These are phyloP conservation scores for Dendrocopos noguchii DNA, from an alignment of 2,113 vertebrate genomes.

Conservation along the genomic window DNA sequence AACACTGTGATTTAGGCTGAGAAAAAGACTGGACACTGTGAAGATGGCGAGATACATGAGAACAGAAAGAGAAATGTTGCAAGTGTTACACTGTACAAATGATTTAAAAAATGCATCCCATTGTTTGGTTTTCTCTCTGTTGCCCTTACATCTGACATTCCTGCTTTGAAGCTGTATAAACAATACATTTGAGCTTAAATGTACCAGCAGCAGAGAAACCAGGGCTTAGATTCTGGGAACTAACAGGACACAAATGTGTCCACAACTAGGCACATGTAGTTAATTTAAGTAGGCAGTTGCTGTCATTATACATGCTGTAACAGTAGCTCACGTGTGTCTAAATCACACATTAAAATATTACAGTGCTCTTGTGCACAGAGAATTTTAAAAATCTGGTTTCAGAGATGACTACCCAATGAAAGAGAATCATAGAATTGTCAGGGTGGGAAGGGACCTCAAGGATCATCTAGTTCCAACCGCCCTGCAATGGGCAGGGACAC, in stretches of 20 bases:
- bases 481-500: too few relatives aligned
- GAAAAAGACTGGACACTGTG: constrained; percentile 26
- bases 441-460: too few relatives aligned
- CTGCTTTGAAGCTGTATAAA: constrained; percentile 26
- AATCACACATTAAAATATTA: background rate
- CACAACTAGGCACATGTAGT: background rate
- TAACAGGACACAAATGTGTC: background rate
- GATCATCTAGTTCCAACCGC: too few relatives aligned
- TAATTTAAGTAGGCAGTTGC: background rate
- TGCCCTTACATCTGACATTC: constrained; percentile 15
- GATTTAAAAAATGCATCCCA: background rate
- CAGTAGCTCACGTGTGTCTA: background rate
- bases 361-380: background rate
- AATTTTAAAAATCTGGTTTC: background rate
- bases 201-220: background rate
- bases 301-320: background rate
- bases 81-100: constrained; percentile 6
- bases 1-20: background rate
- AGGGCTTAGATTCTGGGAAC: background rate
- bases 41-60: background rate
- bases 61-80: constrained; percentile 41
- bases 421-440: background rate
- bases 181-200: background rate
- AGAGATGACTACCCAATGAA: background rate
- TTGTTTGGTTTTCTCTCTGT: background rate